Base-by-base conservation (phyloP, 2,888 invertebrate genomes). In the Hypolimnas misippus region DNA sequence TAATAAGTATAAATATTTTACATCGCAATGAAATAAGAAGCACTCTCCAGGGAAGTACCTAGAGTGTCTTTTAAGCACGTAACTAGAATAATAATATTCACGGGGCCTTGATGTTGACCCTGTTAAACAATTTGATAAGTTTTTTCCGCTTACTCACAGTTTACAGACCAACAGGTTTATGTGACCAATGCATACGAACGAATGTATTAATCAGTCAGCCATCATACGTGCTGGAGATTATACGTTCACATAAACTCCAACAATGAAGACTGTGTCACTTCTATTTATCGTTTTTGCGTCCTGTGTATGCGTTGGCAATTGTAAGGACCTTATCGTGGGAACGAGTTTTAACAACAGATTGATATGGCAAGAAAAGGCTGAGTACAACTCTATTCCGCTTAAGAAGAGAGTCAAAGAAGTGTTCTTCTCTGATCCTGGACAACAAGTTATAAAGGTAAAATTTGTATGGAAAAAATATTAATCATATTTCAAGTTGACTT, bases 401-500 rank as follows among this genome's bases (percentile, higher is more conserved):
- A 91, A 90, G 74, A 92, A 92, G 69, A 81, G 91, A 67, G 89
- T 89, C 58, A 92, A 92, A 70, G 91, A 92, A 73, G 84, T 85
- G 16, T 92, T 92, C 74, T 92, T 66, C 66, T 84, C 86, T 1
- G 91, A 92, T 67, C 84, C 91, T 1, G 89, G 86, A 49, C 90
- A 92, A 60, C 90, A 90, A 76, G 81, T 85, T 61, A 89, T 92
- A 58, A 92, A 89, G 90, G 91, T 91, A 79, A 71, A 7, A 0
- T 7, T 31, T 54, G 17, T 25, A 25, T 25, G 25, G 25, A 3
- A 5, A 25, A 25, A 25, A 3, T 5, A 25, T 25, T 25, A 25
- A 3, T 3, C 25, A 25, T 25, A 2, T 25, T 25, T 3, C 25
- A 25, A 25, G 5, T 25, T 25, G 5, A 5, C 25, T 25, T 25